A percentile compares a stretch with the other conserved stretches of the same genome.
Evolutionary conservation across 1,140 invertebrate genomes (phyloP).

Genomic region (Epicauta chinensis): DNA sequence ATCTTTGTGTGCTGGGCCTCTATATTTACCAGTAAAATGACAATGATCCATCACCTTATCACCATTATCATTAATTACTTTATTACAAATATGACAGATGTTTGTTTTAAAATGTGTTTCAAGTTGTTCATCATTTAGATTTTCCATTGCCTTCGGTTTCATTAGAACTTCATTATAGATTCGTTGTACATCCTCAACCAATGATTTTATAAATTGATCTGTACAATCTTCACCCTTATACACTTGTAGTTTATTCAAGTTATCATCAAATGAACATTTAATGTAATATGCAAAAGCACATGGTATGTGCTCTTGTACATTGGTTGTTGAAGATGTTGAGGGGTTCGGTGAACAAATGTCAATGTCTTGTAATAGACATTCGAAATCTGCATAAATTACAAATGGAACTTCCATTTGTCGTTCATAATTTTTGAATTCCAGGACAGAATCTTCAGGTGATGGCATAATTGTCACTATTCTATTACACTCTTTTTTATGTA

Average conservation of each 20-base stretch:
- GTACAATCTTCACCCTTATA: not conserved
- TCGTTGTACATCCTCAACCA: not conserved
- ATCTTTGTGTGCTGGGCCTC: constrained; percentile 32
- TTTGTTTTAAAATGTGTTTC: not conserved
- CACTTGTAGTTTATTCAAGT: not conserved
- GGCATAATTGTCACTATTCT: no score
- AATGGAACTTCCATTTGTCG: not conserved
- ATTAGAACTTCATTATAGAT: no score
- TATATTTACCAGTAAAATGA: constrained; percentile 38
- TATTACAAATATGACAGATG: constrained; percentile 36
- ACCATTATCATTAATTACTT: constrained; percentile 17
- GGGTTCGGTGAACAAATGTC: not conserved
- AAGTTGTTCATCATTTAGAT: no score
- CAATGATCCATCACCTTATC: constrained; percentile 35
- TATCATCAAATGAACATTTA: not conserved
- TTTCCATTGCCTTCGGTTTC: no score
- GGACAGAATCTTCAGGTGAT: no score
- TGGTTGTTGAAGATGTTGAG: not conserved
- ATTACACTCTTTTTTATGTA: no score
- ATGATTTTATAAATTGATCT: not conserved
- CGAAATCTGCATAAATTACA: not conserved
- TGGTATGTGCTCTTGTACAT: not conserved
- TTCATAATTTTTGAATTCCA: constrained; percentile 8
- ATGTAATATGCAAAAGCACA: not conserved
- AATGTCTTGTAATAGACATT: not conserved